phyloP scores from a whole-genome alignment of 2,888 invertebrate genomes.

The Callosobruchus maculatus region DNA sequence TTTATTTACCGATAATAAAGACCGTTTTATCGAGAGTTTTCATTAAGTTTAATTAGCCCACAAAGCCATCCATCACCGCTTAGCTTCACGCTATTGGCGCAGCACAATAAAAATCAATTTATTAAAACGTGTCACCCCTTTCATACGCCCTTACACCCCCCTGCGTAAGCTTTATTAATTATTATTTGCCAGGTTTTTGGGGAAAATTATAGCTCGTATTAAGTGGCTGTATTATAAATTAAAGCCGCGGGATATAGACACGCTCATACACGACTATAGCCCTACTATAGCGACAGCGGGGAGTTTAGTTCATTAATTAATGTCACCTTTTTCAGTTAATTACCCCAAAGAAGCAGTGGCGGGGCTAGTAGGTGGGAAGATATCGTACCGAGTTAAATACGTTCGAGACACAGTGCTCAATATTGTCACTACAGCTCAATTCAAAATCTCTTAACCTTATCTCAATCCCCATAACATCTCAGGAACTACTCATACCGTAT shows the following conservation, averaged over 20 bases:
- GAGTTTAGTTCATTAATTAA: constrained; percentile 37
- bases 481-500: too few relatives aligned
- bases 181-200: constrained; percentile 23
- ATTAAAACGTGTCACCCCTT: constrained; percentile 28
- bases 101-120: constrained; percentile 28
- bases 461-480: too few relatives aligned
- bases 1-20: neutral
- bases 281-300: constrained; percentile 24
- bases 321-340: constrained; percentile 41
- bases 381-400: too few relatives aligned
- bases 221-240: constrained; percentile 31
- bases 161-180: constrained; percentile 25
- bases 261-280: constrained; percentile 9
- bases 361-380: too few relatives aligned
- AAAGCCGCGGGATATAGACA: constrained; percentile 14
- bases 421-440: too few relatives aligned
- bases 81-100: constrained; percentile 13
- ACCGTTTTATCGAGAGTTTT: neutral
- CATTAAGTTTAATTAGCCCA: neutral
- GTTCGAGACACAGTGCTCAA: too few relatives aligned
- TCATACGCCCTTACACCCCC: constrained; percentile 5
- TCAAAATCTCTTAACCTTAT: too few relatives aligned
- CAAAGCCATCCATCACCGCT: neutral
- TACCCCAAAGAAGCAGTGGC: constrained; percentile 27
- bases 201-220: constrained; percentile 28